Base-by-base conservation (phyloP, 1,140 invertebrate species). In the Goniozus legneri region DNA sequence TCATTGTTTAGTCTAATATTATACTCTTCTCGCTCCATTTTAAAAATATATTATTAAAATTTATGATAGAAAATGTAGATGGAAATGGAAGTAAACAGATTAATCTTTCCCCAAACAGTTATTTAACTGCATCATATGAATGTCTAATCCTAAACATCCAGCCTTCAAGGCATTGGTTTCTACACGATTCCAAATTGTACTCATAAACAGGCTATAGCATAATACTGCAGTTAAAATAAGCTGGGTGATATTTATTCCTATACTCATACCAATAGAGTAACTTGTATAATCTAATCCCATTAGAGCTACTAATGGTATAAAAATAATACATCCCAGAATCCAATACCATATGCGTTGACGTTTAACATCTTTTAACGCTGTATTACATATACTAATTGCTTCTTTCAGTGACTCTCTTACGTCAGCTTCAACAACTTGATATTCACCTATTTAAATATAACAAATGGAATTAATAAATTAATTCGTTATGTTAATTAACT, bases 121-220 rank as follows among this genome's bases (percentile, higher is more conserved):
- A 35, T 43, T 68, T 40, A 69, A 43, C 44, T 65, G 67, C 15
- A 42, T 44, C 33, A 80, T 60, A 62, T 74, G 69, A 31, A 82
- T 65, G 60, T 84, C 76, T 80, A 87, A 85, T 2, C 76, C 76
- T 27, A 77, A 70, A 61, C 77, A 79, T 14, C 84, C 84, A n/a
- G 87, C 83, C 63, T 85, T 79, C 3, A 90, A 74, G 40, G 85
- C 85, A 75, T 91, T 88, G 52, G 77, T 79, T 67, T 91, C 89
- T 44, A 89, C 84, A 47, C 77, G 80, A 67, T 89, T 87, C 88
- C 88, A 91, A 54, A 91, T 64, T 13, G 84, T 79, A 39, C 82
- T 84, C 87, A 91, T 90, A 48, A 88, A 81, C 22, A 88, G 50
- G 46, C 79, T 79, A 65, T 89, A 90, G 44, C 84, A 77, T 44